Evolutionary conservation across 1,140 invertebrate genomes (phyloP), one percentile per base, ranked within the genome.

Genomic region (Nasonia giraulti): DNA sequence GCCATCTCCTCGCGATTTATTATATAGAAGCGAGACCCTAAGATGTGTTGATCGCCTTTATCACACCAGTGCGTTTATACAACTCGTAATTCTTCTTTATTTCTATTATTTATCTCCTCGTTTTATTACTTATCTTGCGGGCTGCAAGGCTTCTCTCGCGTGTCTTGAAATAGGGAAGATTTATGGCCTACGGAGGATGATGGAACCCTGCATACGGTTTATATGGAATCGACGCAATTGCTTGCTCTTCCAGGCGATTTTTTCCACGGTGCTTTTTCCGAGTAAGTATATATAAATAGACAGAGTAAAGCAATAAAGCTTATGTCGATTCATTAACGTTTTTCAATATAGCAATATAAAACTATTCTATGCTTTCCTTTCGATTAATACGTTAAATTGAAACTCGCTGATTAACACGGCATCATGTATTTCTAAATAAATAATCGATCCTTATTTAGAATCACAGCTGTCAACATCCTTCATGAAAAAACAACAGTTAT

Each of bases 21-120:
- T 76, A 78, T 62, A 44, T 44, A 76, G 74, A 40, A 20, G 14
- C 74, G n/a, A 44, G 44, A n/a, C 74, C n/a, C 37, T 10, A 33
- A 76, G 74, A 76, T 37, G 20, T 40, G 12, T 40, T 11, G 27
- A 33, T 40, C 47, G 80, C 6, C 50, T 75, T 75, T 74, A 66
- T 69, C 82, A 74, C 33, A 3, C 74, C 17, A 62, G 14, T 62
- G 20, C 6, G 17, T 20, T 62, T 62, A 62, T 7, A n/a, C 11
- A 27, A 55, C 37, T 55, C 75, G 50, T 31, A 83, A 83, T 55
- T 83, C 66, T 69, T 77, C 66, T 78, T 83, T 78, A 77, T 37
- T 83, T 83, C 82, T 83, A 83, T 83, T 83, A 83, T 83, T 83
- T 78, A 83, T 83, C 50, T 78, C 40, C 40, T 78, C 75, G 82